phyloP scores from a whole-genome alignment of 2,888 invertebrate genomes.

The Clanis bilineata region DNA sequence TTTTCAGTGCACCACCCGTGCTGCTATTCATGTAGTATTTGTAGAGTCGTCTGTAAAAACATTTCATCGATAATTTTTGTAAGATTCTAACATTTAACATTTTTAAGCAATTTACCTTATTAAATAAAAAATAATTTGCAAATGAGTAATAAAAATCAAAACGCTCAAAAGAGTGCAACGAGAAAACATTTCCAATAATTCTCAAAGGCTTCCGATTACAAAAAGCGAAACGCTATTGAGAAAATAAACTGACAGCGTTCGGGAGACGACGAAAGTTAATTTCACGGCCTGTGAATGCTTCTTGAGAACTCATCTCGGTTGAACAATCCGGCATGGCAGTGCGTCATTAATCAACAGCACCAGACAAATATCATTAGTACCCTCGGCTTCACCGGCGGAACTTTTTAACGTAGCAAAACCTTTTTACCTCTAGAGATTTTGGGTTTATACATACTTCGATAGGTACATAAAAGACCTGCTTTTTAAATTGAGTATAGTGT shows the following conservation, averaged over 20 bases:
- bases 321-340: slow-evolving; percentile 71
- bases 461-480: too few relatives aligned
- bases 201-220: slow-evolving; percentile 45
- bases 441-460: too few relatives aligned
- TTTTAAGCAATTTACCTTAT: too few relatives aligned
- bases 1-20: too few relatives aligned
- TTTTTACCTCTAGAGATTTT: too few relatives aligned
- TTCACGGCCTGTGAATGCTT: slow-evolving; percentile 77
- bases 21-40: too few relatives aligned
- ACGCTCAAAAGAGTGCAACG: slow-evolving; percentile 29
- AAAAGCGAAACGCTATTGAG: slow-evolving; percentile 56
- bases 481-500: too few relatives aligned
- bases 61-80: background rate
- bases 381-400: background rate
- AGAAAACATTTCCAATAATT: slow-evolving; percentile 53
- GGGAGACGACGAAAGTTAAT: slow-evolving; percentile 75
- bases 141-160: slow-evolving; percentile 3
- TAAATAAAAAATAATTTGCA: background rate
- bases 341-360: slow-evolving; percentile 69
- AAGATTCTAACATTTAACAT: too few relatives aligned
- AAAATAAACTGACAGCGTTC: slow-evolving; percentile 68
- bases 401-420: background rate
- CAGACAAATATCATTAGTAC: slow-evolving; percentile 60
- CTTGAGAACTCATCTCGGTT: slow-evolving; percentile 73
- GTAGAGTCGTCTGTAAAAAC: too few relatives aligned